Evolutionary conservation across 2,797 vertebrate species (phyloP).

Genomic region (Peromyscus attwateri): DNA sequence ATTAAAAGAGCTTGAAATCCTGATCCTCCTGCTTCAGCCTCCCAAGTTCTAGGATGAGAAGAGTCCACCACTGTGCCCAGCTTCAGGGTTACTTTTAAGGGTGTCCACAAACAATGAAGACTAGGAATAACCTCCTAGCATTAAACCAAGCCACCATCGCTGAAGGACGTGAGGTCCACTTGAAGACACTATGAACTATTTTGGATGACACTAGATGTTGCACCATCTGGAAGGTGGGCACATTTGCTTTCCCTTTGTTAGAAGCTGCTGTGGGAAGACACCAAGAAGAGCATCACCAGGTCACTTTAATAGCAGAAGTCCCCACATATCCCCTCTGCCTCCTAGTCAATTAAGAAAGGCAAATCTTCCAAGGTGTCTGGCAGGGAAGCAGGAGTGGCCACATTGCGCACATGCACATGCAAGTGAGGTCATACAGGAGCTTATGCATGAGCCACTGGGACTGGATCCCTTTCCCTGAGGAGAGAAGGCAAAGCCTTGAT

Average conservation of each 20-base stretch:
- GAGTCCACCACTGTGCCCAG: fast-evolving
- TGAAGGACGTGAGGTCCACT: not conserved
- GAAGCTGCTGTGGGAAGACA: not conserved
- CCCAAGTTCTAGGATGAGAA: no score
- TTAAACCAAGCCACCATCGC: not conserved
- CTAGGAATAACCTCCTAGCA: not conserved
- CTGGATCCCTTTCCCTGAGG: not conserved
- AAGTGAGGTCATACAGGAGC: not conserved
- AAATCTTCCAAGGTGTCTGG: not conserved
- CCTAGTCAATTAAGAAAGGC: not conserved
- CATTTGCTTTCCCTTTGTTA: not conserved
- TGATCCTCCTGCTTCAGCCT: no score
- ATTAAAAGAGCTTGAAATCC: no score
- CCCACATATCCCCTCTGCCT: no score
- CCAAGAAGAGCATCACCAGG: no score
- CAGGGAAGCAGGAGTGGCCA: not conserved
- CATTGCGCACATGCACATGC: no score
- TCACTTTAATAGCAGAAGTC: not conserved
- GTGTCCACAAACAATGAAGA: not conserved
- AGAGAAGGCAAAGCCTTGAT: no score
- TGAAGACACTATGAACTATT: no score
- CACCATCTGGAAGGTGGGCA: not conserved
- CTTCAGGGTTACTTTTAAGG: not conserved
- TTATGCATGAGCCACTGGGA: no score
- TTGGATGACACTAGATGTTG: not conserved